phyloP scores from a whole-genome alignment of 2,797 vertebrate species.

The Ibycter americanus region DNA sequence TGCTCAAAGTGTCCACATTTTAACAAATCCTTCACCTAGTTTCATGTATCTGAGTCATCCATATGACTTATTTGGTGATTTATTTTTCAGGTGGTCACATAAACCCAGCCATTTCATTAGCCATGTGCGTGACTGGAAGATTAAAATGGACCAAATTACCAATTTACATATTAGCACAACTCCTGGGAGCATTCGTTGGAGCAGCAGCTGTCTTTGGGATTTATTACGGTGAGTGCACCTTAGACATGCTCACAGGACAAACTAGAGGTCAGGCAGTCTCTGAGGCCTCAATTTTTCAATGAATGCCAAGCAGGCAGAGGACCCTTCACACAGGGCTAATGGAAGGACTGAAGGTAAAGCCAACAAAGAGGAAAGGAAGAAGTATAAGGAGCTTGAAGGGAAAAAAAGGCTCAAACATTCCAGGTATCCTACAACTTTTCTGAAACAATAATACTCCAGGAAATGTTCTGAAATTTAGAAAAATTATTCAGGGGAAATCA shows the following conservation, averaged over 20 bases:
- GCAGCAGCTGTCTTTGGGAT: slow-evolving; percentile 88
- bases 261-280: slow-evolving; percentile 31
- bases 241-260: slow-evolving; percentile 4
- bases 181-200: slow-evolving; percentile 90
- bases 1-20: not conserved
- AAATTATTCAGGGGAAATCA: slow-evolving; percentile 57
- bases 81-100: slow-evolving; percentile 88
- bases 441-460: slow-evolving; percentile 19
- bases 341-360: not conserved
- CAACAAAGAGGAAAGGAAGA: not conserved
- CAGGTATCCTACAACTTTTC: not conserved
- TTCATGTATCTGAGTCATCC: not conserved
- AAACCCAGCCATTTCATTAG: slow-evolving; percentile 95
- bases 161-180: slow-evolving; percentile 89
- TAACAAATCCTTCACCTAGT: not conserved
- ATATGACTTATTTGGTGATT: not conserved
- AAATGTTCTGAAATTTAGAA: slow-evolving; percentile 47
- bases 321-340: not conserved
- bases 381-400: not conserved
- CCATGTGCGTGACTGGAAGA: slow-evolving; percentile 91
- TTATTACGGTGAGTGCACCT: slow-evolving; percentile 87
- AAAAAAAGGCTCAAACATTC: not conserved
- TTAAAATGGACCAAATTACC: slow-evolving; percentile 90
- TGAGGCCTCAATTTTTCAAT: not conserved
- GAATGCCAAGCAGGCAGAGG: not conserved